These are phyloP conservation scores for Melanophora roralis DNA, from an alignment of 2,888 invertebrate genomes.

Conservation along the genomic window DNA sequence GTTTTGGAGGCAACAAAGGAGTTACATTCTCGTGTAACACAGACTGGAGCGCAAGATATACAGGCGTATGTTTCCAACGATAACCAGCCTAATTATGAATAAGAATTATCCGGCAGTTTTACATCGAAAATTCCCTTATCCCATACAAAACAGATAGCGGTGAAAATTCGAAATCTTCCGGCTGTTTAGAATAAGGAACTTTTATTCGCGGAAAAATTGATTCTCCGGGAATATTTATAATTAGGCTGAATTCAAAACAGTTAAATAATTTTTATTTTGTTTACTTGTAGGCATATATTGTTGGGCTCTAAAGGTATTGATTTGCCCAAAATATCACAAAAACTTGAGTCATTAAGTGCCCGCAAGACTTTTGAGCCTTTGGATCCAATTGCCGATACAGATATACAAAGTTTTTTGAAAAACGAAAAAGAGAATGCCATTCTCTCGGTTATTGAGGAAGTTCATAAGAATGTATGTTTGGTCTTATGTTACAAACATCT, in stretches of 20 bases:
- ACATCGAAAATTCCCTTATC: too few relatives aligned
- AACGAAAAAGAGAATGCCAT: slow-evolving; percentile 97
- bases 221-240: not conserved
- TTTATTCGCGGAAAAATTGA: too few relatives aligned
- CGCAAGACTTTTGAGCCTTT: slow-evolving; percentile 92
- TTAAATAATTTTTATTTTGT: not conserved
- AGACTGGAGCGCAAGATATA: slow-evolving; percentile 90
- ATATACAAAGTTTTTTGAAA: slow-evolving; percentile 91
- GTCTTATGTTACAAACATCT: not conserved
- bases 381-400: slow-evolving; percentile 93
- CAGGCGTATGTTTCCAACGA: slow-evolving; percentile 86
- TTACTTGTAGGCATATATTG: slow-evolving; percentile 85
- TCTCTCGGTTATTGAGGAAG: slow-evolving; percentile 92
- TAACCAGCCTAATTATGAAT: too few relatives aligned
- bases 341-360: slow-evolving; percentile 91
- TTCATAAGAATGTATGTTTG: slow-evolving; percentile 85
- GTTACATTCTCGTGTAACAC: slow-evolving; percentile 90
- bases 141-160: too few relatives aligned
- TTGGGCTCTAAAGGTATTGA: slow-evolving; percentile 95
- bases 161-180: too few relatives aligned
- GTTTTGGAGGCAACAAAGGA: slow-evolving; percentile 94
- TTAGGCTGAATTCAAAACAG: not conserved
- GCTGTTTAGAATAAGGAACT: too few relatives aligned
- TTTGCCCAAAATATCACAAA: slow-evolving; percentile 94
- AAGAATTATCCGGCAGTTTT: too few relatives aligned